phyloP scores from a whole-genome alignment of 2,797 vertebrate genomes.

The Epinephelus malabaricus region DNA sequence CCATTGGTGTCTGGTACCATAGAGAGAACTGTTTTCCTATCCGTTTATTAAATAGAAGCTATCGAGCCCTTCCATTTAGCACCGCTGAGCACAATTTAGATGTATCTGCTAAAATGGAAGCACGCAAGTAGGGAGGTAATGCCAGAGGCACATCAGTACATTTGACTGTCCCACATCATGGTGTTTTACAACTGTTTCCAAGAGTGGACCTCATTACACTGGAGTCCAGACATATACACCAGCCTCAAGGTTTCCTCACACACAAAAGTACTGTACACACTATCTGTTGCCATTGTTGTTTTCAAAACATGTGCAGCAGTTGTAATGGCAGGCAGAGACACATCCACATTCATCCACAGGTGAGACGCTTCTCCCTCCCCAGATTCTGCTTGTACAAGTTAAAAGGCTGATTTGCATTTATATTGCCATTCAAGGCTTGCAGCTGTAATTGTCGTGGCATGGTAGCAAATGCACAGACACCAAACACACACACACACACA shows the following conservation, averaged over 20 bases:
- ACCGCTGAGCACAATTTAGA: slow-evolving; percentile 33
- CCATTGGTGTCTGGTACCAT: slow-evolving; percentile 48
- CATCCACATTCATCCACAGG: slow-evolving; percentile 73
- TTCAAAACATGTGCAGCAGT: slow-evolving; percentile 48
- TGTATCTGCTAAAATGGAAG: slow-evolving; percentile 38
- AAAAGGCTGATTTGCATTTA: slow-evolving; percentile 87
- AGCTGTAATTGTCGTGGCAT: slow-evolving; percentile 76
- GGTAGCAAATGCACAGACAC: slow-evolving; percentile 49
- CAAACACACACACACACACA: slow-evolving; percentile 20
- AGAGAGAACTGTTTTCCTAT: slow-evolving; percentile 48
- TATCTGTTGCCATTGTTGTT: slow-evolving; percentile 46
- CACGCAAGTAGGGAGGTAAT: slow-evolving; percentile 21
- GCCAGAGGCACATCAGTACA: neutral
- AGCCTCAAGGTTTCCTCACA: slow-evolving; percentile 49
- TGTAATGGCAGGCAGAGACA: slow-evolving; percentile 49
- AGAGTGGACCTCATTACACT: slow-evolving; percentile 37
- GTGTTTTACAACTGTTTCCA: slow-evolving; percentile 39
- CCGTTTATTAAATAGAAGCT: slow-evolving; percentile 38
- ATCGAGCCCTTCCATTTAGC: slow-evolving; percentile 18
- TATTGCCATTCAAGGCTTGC: slow-evolving; percentile 80
- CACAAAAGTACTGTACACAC: slow-evolving; percentile 29
- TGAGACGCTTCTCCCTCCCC: slow-evolving; percentile 60
- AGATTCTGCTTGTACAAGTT: slow-evolving; percentile 76
- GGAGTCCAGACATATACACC: slow-evolving; percentile 39
- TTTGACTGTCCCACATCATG: slow-evolving; percentile 24